Conservation (phyloP, 1,140 invertebrate genomes). For the Papilio machaon region DNA sequence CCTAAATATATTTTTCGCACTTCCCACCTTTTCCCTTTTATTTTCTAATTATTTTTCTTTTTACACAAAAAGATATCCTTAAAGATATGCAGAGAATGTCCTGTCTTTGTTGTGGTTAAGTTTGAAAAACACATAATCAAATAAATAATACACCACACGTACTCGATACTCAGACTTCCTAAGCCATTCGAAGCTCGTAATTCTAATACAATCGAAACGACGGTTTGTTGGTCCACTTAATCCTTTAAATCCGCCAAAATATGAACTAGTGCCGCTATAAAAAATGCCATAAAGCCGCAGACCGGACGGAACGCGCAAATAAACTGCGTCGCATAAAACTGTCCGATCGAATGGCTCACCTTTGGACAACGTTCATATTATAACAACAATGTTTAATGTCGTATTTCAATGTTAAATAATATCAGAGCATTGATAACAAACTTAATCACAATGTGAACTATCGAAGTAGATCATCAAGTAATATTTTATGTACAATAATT, state of each 20-base stretch:
- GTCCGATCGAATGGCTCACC: slow-evolving; percentile 59
- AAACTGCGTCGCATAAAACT: slow-evolving; percentile 65
- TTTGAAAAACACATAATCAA: not conserved
- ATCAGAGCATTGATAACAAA: too few species aligned
- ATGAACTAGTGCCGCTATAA: slow-evolving; percentile 70
- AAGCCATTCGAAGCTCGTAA: not conserved
- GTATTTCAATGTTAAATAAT: slow-evolving; percentile 38
- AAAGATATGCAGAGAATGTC: too few species aligned
- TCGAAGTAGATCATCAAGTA: too few species aligned
- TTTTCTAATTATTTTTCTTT: too few species aligned
- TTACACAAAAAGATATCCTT: too few species aligned
- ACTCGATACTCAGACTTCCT: not conserved
- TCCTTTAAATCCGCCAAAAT: slow-evolving; percentile 67
- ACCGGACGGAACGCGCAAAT: slow-evolving; percentile 64
- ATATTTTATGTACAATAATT: too few species aligned
- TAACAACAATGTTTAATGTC: slow-evolving; percentile 37
- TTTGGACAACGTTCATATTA: slow-evolving; percentile 33
- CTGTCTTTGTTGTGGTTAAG: not conserved
- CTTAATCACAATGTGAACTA: too few species aligned
- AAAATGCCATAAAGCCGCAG: slow-evolving; percentile 71
- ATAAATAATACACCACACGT: not conserved
- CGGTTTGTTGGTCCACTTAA: slow-evolving; percentile 54
- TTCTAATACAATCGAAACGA: slow-evolving; percentile 30
- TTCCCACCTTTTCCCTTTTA: too few species aligned
- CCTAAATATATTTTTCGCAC: too few species aligned